Conservation (phyloP, 92 coral and sea anemone genomes). For the Epizoanthus stellaris region DNA sequence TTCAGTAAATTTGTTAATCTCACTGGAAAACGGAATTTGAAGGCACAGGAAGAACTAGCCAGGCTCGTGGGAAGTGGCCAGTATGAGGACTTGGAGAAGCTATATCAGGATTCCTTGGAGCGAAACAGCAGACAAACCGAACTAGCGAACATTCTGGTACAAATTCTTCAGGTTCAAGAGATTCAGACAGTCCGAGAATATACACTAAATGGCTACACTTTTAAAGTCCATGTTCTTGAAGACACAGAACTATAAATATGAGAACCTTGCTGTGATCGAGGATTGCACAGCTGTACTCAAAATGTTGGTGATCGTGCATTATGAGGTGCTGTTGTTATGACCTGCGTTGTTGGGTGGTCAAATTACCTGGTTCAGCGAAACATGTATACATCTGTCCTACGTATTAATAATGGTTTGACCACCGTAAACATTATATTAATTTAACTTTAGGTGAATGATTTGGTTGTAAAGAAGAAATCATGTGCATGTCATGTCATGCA, state of each 20-base stretch:
- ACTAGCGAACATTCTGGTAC: slow-evolving; percentile 57
- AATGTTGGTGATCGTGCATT: not conserved
- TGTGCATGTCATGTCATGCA: too few relatives aligned
- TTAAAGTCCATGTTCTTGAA: slow-evolving; percentile 64
- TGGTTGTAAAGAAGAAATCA: too few relatives aligned
- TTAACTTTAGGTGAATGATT: too few relatives aligned
- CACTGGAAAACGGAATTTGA: slow-evolving; percentile 19
- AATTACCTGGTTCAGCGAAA: too few relatives aligned
- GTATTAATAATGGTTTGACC: too few relatives aligned
- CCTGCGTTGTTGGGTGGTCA: too few relatives aligned
- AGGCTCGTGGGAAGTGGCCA: slow-evolving; percentile 21
- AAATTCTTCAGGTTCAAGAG: slow-evolving; percentile 70
- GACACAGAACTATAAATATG: slow-evolving; percentile 63
- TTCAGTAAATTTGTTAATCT: slow-evolving; percentile 18
- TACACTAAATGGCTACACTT: slow-evolving; percentile 57
- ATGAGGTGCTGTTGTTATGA: too few relatives aligned
- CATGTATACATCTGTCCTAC: too few relatives aligned
- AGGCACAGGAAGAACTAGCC: slow-evolving; percentile 35
- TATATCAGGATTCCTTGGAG: slow-evolving; percentile 20
- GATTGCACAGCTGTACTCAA: not conserved
- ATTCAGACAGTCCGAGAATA: slow-evolving; percentile 61
- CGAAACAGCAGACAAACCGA: slow-evolving; percentile 18
- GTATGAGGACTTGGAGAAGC: slow-evolving; percentile 21
- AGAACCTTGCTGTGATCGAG: not conserved
- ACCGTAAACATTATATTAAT: too few relatives aligned